Evolutionary conservation across 2,888 invertebrate genomes (phyloP), one percentile per base, ranked within the genome.

Genomic region (Oligia latruncula): DNA sequence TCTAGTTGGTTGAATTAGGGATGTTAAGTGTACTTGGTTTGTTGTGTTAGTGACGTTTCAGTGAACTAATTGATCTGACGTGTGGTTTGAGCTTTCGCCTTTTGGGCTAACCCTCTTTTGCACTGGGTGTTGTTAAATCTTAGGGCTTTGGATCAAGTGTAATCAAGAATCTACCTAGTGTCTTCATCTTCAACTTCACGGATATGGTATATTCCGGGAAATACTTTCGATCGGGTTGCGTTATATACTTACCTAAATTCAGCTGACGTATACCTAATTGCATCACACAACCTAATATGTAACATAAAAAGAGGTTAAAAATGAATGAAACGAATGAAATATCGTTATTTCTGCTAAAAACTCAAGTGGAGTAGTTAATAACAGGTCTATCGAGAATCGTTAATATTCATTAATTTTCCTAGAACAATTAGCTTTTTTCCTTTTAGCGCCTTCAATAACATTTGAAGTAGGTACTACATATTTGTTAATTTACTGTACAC

Each of bases 1-100:
- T 84, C 84, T 78, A 64, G 40, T 73, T 74, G 65, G 23, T 71
- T 79, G 70, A 74, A 84, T 71, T 79, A 62, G 46, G 46, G 73
- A 65, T 70, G 70, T 65, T 70, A 46, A 64, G 71, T 74, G 75
- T 72, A 4, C n/a, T 66, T 67, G 52, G 52, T 29, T 74, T 64
- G 65, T 52, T 55, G 23, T 74, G 52, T 29, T 73, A n/a, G n/a
- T 81, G 78, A 81, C 23, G 71, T 62, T 78, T 60, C 8, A 40
- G 79, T 79, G 70, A 52, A 29, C 62, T 74, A 74, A 84, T 74
- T 84, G 70, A 66, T 74, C 67, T 64, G 78, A 55, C 55, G 67
- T 83, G 70, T 77, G 46, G 78, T 40, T 74, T 46, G n/a, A 58
- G 49, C 6, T 17, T 2, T 15, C 17, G 43, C 58, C n/a, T 60